These are phyloP conservation scores for Drosophila ogumai DNA, from an alignment of 1,140 invertebrate genomes.

Conservation along the genomic window DNA sequence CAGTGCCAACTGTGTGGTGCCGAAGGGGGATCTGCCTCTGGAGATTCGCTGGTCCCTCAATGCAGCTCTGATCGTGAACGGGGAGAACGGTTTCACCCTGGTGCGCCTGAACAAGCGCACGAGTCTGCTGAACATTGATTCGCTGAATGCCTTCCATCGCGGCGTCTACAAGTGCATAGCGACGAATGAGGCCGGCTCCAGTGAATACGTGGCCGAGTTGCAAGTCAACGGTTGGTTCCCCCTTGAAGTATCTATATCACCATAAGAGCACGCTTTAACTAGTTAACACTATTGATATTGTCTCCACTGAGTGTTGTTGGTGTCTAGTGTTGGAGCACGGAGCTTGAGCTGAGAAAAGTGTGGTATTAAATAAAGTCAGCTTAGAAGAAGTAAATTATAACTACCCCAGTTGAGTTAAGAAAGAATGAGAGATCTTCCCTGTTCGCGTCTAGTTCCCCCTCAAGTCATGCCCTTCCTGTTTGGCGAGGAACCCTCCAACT, in stretches of 20 bases:
- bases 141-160: conserved; percentile 85
- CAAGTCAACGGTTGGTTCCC: conserved; percentile 87
- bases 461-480: conserved; percentile 91
- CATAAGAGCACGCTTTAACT: conserved; percentile 57
- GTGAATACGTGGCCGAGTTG: conserved; percentile 86
- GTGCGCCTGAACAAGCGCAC: conserved; percentile 68
- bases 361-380: neutral
- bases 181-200: conserved; percentile 86
- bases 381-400: neutral
- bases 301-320: conserved; percentile 44
- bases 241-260: conserved; percentile 3
- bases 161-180: conserved; percentile 87
- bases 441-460: conserved; percentile 85
- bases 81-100: conserved; percentile 73
- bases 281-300: conserved; percentile 19
- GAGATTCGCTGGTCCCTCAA: conserved; percentile 86
- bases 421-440: neutral
- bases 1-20: conserved; percentile 86
- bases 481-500: conserved; percentile 89
- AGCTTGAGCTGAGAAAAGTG: neutral
- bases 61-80: conserved; percentile 69
- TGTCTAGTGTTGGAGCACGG: conserved; percentile 57
- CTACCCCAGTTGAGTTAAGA: neutral
- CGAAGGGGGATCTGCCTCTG: conserved; percentile 86
- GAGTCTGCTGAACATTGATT: conserved; percentile 80